phyloP scores from a whole-genome alignment of 1,140 invertebrate genomes.

The Bombus waltoni region DNA sequence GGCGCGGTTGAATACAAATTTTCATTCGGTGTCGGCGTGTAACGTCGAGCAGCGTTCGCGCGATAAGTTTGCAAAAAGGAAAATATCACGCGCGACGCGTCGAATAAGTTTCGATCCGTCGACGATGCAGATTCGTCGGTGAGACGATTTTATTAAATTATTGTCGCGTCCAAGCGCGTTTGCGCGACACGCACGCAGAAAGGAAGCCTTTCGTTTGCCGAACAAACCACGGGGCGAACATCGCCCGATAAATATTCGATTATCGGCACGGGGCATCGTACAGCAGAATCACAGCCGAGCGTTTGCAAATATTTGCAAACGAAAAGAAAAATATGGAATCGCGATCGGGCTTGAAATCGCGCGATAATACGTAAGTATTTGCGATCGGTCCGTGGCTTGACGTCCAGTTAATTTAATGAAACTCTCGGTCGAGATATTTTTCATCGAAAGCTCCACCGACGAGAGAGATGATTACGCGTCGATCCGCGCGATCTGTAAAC shows the following conservation, averaged over 20 bases:
- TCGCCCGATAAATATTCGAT: conserved; percentile 18
- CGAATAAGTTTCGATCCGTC: neutral
- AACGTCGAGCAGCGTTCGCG: neutral
- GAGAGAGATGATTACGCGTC: neutral
- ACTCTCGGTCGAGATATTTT: neutral
- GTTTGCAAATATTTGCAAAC: neutral
- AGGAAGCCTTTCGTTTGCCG: neutral
- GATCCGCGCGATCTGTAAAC: conserved; percentile 4
- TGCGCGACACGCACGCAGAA: neutral
- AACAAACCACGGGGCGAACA: neutral
- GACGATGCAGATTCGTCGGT: no score
- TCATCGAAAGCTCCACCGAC: neutral
- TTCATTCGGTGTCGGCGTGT: conserved; percentile 10
- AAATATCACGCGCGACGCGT: neutral
- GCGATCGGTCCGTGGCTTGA: neutral
- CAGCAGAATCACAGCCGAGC: neutral
- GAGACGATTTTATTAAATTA: neutral
- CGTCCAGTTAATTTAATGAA: conserved; percentile 23
- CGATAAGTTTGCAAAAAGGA: conserved; percentile 26
- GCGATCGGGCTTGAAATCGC: neutral
- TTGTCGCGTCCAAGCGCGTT: neutral
- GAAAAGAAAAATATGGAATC: neutral
- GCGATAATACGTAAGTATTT: conserved; percentile 2
- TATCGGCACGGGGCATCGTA: neutral
- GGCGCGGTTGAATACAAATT: conserved; percentile 49